These are phyloP conservation scores for Monoplex corrugatus DNA, from an alignment of 2,888 invertebrate genomes.

Conservation along the genomic window DNA sequence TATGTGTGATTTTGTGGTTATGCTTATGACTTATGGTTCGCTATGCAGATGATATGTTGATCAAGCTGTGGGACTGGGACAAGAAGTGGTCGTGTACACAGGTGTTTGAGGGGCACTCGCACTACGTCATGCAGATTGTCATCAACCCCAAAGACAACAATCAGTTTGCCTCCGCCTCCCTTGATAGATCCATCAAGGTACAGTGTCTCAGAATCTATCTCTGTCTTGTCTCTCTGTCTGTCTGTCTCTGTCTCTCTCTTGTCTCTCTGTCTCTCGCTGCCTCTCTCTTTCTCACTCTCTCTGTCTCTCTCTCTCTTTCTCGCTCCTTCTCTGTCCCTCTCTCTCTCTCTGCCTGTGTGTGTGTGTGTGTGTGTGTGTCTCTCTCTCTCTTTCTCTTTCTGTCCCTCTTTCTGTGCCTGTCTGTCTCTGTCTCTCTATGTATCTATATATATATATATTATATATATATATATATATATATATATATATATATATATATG, in stretches of 20 bases:
- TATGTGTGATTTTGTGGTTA: too few species aligned
- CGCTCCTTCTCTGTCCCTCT: too few species aligned
- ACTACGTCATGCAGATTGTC: conserved; percentile 99
- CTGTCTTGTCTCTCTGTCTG: neutral
- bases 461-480: too few species aligned
- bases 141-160: conserved; percentile 99
- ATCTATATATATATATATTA: too few species aligned
- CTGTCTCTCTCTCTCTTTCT: neutral
- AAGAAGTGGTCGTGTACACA: conserved; percentile 99
- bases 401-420: neutral
- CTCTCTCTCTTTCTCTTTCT: neutral
- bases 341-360: neutral
- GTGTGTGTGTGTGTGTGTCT: neutral
- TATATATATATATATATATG: too few species aligned
- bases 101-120: conserved; percentile 99
- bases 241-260: neutral
- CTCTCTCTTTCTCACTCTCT: neutral
- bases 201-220: conserved; percentile 4
- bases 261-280: neutral
- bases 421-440: neutral
- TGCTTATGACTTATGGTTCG: too few species aligned
- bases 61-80: conserved; percentile 99
- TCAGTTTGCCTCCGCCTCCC: conserved; percentile 99
- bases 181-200: conserved; percentile 97
- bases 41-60: conserved; percentile 95